Evolutionary conservation across 2,888 invertebrate genomes (phyloP).

Genomic region (Yponomeuta malinellus): DNA sequence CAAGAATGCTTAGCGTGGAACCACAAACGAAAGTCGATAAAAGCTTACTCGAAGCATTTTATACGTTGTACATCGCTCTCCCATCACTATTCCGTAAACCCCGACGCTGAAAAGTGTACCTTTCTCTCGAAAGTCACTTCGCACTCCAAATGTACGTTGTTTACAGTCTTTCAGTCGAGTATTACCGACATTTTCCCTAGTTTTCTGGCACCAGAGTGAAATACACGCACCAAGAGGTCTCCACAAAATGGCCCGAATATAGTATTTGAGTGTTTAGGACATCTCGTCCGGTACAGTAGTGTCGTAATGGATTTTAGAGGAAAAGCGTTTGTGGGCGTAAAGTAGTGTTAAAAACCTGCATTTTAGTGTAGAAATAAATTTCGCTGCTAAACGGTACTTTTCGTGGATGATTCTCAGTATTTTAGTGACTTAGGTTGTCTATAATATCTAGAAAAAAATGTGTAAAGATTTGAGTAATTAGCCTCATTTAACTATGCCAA

Average conservation of each 20-base stretch:
- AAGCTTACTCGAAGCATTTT: no score
- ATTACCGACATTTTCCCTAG: not conserved
- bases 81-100: not conserved
- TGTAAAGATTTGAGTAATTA: no score
- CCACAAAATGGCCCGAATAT: not conserved
- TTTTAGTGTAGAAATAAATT: not conserved
- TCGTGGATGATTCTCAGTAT: no score
- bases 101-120: not conserved
- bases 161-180: not conserved
- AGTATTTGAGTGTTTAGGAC: not conserved
- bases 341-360: not conserved
- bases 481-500: no score
- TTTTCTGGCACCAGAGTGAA: not conserved
- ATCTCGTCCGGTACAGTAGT: not conserved
- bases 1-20: no score
- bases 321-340: not conserved
- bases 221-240: not conserved
- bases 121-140: constrained; percentile 1
- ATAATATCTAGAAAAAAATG: no score
- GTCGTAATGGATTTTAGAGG: not conserved
- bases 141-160: not conserved
- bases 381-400: no score
- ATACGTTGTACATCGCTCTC: not conserved
- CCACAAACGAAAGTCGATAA: no score
- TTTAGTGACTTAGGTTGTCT: no score